Evolutionary conservation across 2,888 invertebrate genomes (phyloP).

Genomic region (Aphidoletes aphidimyza): DNA sequence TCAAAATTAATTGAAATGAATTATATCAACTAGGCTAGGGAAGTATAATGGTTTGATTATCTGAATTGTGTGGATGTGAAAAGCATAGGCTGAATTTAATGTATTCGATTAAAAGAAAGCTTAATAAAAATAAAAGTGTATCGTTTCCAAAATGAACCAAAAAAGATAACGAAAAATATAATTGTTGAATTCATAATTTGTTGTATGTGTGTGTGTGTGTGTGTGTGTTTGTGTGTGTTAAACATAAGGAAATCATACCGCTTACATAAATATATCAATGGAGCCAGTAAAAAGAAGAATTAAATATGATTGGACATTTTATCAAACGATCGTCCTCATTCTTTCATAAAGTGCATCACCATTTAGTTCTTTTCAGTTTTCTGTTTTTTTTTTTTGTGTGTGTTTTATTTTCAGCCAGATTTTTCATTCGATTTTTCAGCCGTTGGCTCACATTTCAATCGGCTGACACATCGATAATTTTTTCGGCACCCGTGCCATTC

Average conservation of each 20-base stretch:
- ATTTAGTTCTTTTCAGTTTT: background rate
- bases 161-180: background rate
- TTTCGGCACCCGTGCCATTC: slow-evolving; percentile 25
- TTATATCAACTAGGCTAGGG: background rate
- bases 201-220: background rate
- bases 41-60: background rate
- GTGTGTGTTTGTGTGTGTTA: background rate
- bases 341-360: slow-evolving; percentile 49
- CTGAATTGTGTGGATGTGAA: background rate
- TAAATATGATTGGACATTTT: slow-evolving; percentile 25
- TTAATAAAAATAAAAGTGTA: slow-evolving; percentile 14
- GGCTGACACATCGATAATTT: slow-evolving; percentile 56
- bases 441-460: slow-evolving; percentile 50
- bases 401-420: background rate
- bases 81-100: background rate
- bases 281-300: slow-evolving; percentile 36
- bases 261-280: slow-evolving; percentile 44
- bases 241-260: slow-evolving; percentile 38
- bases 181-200: too few species aligned
- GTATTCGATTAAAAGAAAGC: background rate
- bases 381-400: background rate
- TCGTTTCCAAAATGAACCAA: slow-evolving; percentile 3
- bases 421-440: background rate
- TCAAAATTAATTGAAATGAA: slow-evolving; percentile 7
- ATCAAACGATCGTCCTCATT: slow-evolving; percentile 19